Evolutionary conservation across 2,797 vertebrate genomes (phyloP).

Genomic region (Microctenopoma stevenorrisi): DNA sequence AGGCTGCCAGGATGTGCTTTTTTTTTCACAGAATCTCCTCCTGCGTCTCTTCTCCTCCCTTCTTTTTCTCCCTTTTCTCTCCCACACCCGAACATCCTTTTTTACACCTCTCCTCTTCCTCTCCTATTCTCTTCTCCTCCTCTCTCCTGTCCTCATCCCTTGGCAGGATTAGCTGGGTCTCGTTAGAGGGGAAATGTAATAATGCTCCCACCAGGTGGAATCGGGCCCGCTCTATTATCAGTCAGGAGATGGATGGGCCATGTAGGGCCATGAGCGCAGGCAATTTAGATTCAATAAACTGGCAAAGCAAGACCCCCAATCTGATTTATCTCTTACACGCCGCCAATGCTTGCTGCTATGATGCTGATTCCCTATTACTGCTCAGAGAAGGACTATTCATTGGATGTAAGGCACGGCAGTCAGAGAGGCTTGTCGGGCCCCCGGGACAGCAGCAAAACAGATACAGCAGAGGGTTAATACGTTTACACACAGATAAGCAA

Average conservation of each 20-base stretch:
- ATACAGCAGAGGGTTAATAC: slow-evolving; percentile 80
- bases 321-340: slow-evolving; percentile 94
- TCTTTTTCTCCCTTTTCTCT: slow-evolving; percentile 21
- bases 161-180: slow-evolving; percentile 96
- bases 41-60: slow-evolving; percentile 36
- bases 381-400: slow-evolving; percentile 91
- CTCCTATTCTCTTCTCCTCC: slow-evolving; percentile 49
- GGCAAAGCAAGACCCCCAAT: slow-evolving; percentile 89
- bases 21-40: slow-evolving; percentile 40
- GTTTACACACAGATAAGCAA: slow-evolving; percentile 83
- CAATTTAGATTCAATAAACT: slow-evolving; percentile 99
- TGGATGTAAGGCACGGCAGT: slow-evolving; percentile 84
- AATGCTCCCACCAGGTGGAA: slow-evolving; percentile 98
- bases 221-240: slow-evolving; percentile 95
- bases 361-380: slow-evolving; percentile 87
- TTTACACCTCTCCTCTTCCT: slow-evolving; percentile 35
- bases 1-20: slow-evolving; percentile 62
- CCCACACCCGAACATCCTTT: slow-evolving; percentile 33
- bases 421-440: slow-evolving; percentile 76
- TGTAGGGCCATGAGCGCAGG: slow-evolving; percentile 87
- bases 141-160: slow-evolving; percentile 87
- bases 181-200: slow-evolving; percentile 97
- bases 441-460: slow-evolving; percentile 76
- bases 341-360: slow-evolving; percentile 79
- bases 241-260: slow-evolving; percentile 95